Evolutionary conservation across 2,888 invertebrate species (phyloP), one percentile per base, ranked within the genome.

Genomic region (Unio delphinus): DNA sequence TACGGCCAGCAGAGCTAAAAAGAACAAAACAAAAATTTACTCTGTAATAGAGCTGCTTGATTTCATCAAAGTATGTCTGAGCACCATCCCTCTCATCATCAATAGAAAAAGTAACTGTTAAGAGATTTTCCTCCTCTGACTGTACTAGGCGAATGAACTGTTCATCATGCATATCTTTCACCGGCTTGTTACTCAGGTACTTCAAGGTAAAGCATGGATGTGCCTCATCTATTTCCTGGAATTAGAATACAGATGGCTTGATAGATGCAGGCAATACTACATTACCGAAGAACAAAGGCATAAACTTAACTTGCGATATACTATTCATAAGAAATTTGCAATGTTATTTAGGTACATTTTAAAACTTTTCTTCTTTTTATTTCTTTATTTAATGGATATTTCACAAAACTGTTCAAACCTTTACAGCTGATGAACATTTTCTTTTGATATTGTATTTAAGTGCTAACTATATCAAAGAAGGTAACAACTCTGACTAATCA

Each of bases 161-260:
- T 83, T 99, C 98, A 0, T 95, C 95, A 0, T 93, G 92, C 63
- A 99, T 91, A 87, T 97, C 96, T 4, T 95, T 92, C 0, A 98
- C 95, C 0, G 98, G 98, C 87, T 99, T 99, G 88, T 95, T 95
- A 87, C 94, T 95, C 61, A 99, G 87, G 88, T 97, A 99, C 88
- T 97, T 98, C 92, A 96, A 80, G 5, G 92, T 56, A 93, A 93
- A 91, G 66, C 91, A 87, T 0, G 94, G 92, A 90, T 99, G 98
- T 79, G 94, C 94, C 91, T 99, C 99, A 88, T 99, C 99, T 75
- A 99, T 97, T 85, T 96, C 95, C 90, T 90, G 75, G 4, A 64
- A 71, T 45, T 45, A 45, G 45, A 45, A 45, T 45, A 45, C 11
- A 45, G 15, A 45, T 45, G 45, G 45, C 11, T 11, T 45, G 45